phyloP scores from a whole-genome alignment of 2,797 vertebrate species.

The Bucorvus abyssinicus region DNA sequence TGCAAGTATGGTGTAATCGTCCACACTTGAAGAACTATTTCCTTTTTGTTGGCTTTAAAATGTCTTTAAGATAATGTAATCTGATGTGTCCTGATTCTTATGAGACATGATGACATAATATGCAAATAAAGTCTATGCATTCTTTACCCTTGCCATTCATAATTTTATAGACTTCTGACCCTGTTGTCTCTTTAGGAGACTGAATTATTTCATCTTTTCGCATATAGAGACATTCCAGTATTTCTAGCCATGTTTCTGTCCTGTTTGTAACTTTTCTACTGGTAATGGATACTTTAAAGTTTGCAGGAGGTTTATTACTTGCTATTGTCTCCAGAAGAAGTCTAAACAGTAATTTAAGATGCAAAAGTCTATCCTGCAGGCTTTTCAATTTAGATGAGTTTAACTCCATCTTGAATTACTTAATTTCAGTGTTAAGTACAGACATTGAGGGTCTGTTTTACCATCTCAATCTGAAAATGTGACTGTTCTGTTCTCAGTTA shows the following conservation, averaged over 20 bases:
- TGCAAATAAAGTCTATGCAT: neutral
- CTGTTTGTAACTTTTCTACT: neutral
- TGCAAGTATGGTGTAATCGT: neutral
- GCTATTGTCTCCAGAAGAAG: neutral
- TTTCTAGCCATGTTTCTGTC: neutral
- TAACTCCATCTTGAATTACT: neutral
- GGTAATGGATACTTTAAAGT: neutral
- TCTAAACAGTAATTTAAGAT: neutral
- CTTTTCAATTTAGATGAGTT: neutral
- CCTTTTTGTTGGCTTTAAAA: neutral
- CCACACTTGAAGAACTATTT: neutral
- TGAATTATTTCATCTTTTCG: neutral
- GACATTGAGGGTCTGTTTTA: neutral
- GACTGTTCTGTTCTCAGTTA: neutral
- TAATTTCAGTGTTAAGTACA: neutral
- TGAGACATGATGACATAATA: neutral
- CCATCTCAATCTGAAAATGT: neutral
- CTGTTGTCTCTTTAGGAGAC: neutral
- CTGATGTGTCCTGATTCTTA: neutral
- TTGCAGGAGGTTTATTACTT: neutral
- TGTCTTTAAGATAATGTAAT: neutral
- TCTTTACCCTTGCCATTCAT: neutral
- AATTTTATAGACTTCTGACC: neutral
- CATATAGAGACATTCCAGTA: neutral
- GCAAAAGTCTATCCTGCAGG: neutral